These are phyloP conservation scores for Holacanthella duospinosa DNA, from an alignment of 2,888 invertebrate species.

Conservation along the genomic window DNA sequence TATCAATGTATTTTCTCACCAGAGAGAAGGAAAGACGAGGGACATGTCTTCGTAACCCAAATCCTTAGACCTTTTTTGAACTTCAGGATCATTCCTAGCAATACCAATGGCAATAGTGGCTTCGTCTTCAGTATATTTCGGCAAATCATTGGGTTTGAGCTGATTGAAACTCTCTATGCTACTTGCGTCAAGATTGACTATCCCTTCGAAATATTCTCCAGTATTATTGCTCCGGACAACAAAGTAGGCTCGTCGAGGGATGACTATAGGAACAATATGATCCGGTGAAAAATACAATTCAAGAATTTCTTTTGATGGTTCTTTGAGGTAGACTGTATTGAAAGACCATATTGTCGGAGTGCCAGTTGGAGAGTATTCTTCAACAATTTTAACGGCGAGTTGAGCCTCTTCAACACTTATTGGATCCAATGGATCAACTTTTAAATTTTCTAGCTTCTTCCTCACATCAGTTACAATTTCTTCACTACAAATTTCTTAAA, in stretches of 20 bases:
- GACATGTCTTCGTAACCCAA: slow-evolving; percentile 1
- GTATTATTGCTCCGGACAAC: slow-evolving; percentile 21
- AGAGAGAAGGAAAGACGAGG: background rate
- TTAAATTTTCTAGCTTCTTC: too few species aligned
- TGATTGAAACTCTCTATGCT: slow-evolving; percentile 18
- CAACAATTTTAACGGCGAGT: too few species aligned
- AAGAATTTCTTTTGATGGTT: slow-evolving; percentile 29
- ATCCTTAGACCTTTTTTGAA: background rate
- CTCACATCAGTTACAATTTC: too few species aligned
- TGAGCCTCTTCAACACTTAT: too few species aligned
- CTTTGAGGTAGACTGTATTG: slow-evolving; percentile 24
- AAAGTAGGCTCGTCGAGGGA: slow-evolving; percentile 22
- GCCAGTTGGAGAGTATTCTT: too few species aligned
- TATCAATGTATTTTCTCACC: too few species aligned
- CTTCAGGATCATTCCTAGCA: background rate
- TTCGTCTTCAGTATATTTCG: slow-evolving; percentile 27
- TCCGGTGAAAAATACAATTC: too few species aligned
- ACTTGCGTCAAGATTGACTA: slow-evolving; percentile 19
- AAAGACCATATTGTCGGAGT: slow-evolving; percentile 20
- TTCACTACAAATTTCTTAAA: too few species aligned
- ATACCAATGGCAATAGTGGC: slow-evolving; percentile 18
- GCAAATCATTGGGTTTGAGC: slow-evolving; percentile 17
- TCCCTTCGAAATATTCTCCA: slow-evolving; percentile 19
- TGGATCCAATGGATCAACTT: too few species aligned
- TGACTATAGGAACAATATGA: too few species aligned